phyloP scores from a whole-genome alignment of 2,797 vertebrate genomes.

The Eulemur albifrons region DNA sequence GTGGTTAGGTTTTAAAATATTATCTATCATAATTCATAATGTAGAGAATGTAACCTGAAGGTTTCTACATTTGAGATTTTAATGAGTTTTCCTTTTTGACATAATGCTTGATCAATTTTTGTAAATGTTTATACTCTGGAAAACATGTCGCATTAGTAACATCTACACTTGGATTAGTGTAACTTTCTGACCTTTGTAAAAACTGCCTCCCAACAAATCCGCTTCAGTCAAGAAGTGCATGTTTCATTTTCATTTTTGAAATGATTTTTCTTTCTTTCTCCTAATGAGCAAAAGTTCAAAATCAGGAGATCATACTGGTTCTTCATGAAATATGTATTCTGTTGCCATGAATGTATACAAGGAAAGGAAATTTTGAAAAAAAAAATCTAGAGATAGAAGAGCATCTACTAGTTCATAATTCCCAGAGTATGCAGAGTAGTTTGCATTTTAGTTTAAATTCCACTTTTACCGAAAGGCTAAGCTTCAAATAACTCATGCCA shows the following conservation, averaged over 20 bases:
- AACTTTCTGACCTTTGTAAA: constrained; percentile 8
- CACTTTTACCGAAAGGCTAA: background rate
- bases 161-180: background rate
- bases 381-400: background rate
- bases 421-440: background rate
- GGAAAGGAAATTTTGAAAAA: background rate
- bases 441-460: background rate
- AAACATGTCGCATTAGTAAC: background rate
- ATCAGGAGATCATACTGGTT: rapidly evolving
- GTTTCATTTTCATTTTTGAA: background rate
- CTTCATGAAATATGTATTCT: background rate
- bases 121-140: background rate
- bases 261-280: background rate
- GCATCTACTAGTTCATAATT: background rate
- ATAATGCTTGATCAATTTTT: background rate
- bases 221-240: background rate
- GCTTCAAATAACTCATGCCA: background rate
- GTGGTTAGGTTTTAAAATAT: background rate
- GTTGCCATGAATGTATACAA: background rate
- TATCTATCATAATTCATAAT: background rate
- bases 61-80: background rate
- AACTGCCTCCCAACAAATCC: background rate
- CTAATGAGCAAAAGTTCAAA: background rate
- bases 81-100: background rate
- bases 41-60: background rate